Percentiles rank a stretch among this genome's conserved stretches.
Conservation (phyloP, 30 jellyfish, hydroid and myxozoan species). For the Calvadosia cruxmelitensis region DNA sequence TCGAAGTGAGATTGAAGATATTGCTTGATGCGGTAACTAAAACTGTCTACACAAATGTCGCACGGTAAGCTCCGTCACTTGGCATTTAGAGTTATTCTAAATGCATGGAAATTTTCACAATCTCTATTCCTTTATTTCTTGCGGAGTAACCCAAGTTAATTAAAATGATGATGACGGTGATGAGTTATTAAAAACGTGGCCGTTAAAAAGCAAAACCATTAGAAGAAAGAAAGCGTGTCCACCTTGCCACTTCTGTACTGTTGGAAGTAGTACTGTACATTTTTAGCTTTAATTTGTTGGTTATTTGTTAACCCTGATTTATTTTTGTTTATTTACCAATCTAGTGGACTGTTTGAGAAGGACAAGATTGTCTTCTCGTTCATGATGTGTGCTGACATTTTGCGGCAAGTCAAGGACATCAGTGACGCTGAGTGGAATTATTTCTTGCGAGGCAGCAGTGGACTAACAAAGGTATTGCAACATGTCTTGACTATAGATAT, state of each 20-base stretch:
- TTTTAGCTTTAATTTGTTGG: background rate
- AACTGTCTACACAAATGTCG: constrained; percentile 80
- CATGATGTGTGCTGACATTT: constrained; percentile 87
- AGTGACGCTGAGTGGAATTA: constrained; percentile 72
- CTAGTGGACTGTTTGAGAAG: constrained; percentile 80
- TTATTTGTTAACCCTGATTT: background rate
- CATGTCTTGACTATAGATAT: too few species aligned
- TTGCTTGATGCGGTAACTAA: constrained; percentile 51
- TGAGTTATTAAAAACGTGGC: too few species aligned
- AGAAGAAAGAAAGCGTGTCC: background rate
- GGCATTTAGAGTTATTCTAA: too few species aligned
- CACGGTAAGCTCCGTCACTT: constrained; percentile 76
- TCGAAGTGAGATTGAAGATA: constrained; percentile 50
- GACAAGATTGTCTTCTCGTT: constrained; percentile 78
- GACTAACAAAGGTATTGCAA: constrained; percentile 28
- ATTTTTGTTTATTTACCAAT: background rate
- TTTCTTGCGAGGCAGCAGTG: constrained; percentile 71
- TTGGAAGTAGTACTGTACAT: background rate
- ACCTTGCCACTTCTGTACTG: background rate
- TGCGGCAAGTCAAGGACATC: constrained; percentile 54
- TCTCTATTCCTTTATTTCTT: too few species aligned
- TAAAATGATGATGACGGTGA: too few species aligned
- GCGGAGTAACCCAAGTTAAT: too few species aligned
- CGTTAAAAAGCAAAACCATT: too few species aligned
- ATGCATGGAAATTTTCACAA: too few species aligned